Evolutionary conservation across 2,113 vertebrate species (phyloP), one percentile per base, ranked within the genome.

Genomic region (Neopipo cinnamomea): DNA sequence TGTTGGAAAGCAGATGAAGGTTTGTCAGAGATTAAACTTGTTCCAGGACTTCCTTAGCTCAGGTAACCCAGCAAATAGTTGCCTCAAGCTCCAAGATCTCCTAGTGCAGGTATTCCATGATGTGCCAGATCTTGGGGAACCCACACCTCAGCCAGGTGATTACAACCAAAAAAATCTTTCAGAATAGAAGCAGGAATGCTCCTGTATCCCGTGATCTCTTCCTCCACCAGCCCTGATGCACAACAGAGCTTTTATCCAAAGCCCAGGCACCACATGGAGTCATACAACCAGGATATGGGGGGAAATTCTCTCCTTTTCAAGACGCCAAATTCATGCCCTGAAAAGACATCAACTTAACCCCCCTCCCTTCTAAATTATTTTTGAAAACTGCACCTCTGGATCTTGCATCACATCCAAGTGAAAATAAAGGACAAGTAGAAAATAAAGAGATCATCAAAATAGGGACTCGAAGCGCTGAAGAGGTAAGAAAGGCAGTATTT

Each of bases 281-380:
- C n/a, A n/a, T 24, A 58, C 27, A 62, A 42, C 23, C 39, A 72
- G 46, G 19, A 31, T 1, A 0, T 2, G 6, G 9, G 13, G 49
- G 11, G 30, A 50, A 78, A 67, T 49, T 11, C 39, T 37, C 68
- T 66, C 30, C 39, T 37, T 59, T 66, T 27, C 55, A n/a, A 19
- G n/a, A 85, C 11, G 27, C 10, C 30, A 5, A 5, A 2, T 55
- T 63, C 37, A 20, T 37, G 49, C 44, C n/a, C 20, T 65, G 46
- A 78, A 70, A 93, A 68, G 27, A 7, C 0, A 75, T 3, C 16
- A 4, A 6, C n/a, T 31, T 42, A 71, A 41, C 22, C 14, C 5
- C 5, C 3, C 9, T 50, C 11, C 13, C 25, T 89, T 72, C 59
- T 66, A 31, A 84, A 63, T 49, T 78, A 12, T 35, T 10, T 28